These are phyloP conservation scores for Omphaloscelis lunosa DNA, from an alignment of 2,888 invertebrate genomes.

Conservation along the genomic window DNA sequence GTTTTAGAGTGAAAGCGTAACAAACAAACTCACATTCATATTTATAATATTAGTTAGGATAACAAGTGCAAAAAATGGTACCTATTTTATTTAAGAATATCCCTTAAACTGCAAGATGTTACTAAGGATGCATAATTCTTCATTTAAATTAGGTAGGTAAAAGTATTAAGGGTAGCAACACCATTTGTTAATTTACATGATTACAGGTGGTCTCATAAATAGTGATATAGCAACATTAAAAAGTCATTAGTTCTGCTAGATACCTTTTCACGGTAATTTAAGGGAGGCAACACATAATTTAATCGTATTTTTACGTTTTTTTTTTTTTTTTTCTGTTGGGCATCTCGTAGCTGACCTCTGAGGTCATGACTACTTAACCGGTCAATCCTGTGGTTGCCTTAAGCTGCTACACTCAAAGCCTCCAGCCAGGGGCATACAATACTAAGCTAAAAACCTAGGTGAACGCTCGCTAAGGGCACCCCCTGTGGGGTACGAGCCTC, in stretches of 20 bases:
- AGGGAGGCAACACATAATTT: slow-evolving; percentile 4
- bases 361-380: too few species aligned
- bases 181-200: slow-evolving; percentile 42
- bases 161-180: neutral
- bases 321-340: too few species aligned
- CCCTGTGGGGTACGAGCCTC: too few species aligned
- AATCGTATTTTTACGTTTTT: neutral
- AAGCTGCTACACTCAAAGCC: too few species aligned
- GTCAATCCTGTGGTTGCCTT: too few species aligned
- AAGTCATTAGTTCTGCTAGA: slow-evolving; percentile 40
- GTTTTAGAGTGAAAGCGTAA: too few species aligned
- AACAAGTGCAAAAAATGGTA: neutral
- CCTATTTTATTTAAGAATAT: slow-evolving; percentile 2
- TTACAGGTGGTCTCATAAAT: slow-evolving; percentile 40
- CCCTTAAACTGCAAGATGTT: slow-evolving; percentile 15
- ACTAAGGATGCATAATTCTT: slow-evolving; percentile 13
- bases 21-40: too few species aligned
- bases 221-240: slow-evolving; percentile 50
- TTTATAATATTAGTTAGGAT: too few species aligned
- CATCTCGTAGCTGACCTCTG: too few species aligned
- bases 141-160: slow-evolving; percentile 2
- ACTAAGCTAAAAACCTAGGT: too few species aligned
- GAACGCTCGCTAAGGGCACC: too few species aligned
- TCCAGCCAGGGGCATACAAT: too few species aligned
- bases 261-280: slow-evolving; percentile 29